Evolutionary conservation across 2,888 invertebrate species (phyloP).

Genomic region (Galeruca laticollis): DNA sequence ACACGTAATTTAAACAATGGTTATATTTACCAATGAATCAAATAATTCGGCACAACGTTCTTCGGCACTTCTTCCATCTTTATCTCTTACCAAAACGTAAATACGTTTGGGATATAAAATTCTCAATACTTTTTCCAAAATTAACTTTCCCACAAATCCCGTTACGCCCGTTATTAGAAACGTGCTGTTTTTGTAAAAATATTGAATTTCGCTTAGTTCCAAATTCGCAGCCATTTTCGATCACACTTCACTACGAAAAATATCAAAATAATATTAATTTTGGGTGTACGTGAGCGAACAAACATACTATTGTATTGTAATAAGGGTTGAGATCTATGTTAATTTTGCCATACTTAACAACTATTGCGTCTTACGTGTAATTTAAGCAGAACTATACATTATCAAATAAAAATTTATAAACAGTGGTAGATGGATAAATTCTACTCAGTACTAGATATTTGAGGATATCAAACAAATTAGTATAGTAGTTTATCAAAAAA

Average conservation of each 20-base stretch:
- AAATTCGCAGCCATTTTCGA: constrained; percentile 28
- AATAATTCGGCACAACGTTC: constrained; percentile 46
- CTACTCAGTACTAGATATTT: too few species aligned
- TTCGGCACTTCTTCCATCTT: constrained; percentile 53
- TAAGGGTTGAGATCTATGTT: constrained; percentile 26
- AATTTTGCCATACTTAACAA: not conserved
- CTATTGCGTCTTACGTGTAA: not conserved
- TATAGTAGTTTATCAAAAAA: too few species aligned
- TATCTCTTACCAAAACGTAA: constrained; percentile 57
- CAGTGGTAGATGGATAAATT: too few species aligned
- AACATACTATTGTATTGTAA: constrained; percentile 27
- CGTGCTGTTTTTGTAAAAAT: constrained; percentile 49
- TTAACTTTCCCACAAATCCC: constrained; percentile 53
- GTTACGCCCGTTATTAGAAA: constrained; percentile 53
- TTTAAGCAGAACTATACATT: not conserved
- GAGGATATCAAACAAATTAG: too few species aligned
- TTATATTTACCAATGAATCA: constrained; percentile 48
- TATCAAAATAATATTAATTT: not conserved
- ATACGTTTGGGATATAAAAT: constrained; percentile 54
- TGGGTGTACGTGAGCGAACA: not conserved
- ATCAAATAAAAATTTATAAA: too few species aligned
- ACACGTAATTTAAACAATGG: not conserved
- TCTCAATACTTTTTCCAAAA: constrained; percentile 58
- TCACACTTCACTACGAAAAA: not conserved
- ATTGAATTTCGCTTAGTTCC: constrained; percentile 47